Evolutionary conservation across 2,888 invertebrate genomes (phyloP).

Genomic region (Drosophila mimica): DNA sequence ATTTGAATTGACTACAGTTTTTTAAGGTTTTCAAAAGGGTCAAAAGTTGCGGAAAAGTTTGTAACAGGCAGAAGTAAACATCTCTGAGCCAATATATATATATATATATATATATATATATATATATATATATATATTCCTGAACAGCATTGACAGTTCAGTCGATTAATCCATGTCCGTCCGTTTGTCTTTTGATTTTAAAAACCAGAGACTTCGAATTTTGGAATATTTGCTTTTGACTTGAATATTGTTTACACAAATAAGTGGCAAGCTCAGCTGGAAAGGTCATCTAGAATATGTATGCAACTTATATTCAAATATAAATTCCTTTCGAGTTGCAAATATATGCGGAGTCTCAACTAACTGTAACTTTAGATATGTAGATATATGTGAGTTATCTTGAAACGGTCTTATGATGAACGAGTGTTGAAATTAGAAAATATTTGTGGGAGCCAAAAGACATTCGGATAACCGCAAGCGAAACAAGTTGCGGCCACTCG

Average conservation of each 20-base stretch:
- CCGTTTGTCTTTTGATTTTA: neutral
- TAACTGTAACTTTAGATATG: no score
- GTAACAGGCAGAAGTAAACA: neutral
- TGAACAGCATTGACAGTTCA: neutral
- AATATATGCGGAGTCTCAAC: no score
- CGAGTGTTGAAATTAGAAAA: slow-evolving; percentile 71
- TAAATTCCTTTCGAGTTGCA: neutral
- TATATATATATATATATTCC: neutral
- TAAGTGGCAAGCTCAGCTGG: neutral
- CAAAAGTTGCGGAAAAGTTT: neutral
- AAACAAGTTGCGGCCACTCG: slow-evolving; percentile 45
- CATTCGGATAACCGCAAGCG: neutral
- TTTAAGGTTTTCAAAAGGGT: no score
- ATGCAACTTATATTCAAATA: neutral
- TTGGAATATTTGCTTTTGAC: neutral
- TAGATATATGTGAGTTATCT: neutral
- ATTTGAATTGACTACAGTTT: no score
- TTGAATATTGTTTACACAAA: no score
- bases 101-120: neutral
- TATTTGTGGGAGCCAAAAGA: slow-evolving; percentile 43
- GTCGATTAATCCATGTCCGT: neutral
- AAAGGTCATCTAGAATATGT: neutral
- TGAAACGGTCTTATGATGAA: slow-evolving; percentile 65
- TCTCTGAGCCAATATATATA: neutral
- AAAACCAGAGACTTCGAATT: neutral